A percentile compares a stretch with the other conserved stretches of the same genome.
These are phyloP conservation scores for Tetramorium alpestre DNA, from an alignment of 1,140 invertebrate genomes.

Conservation along the genomic window DNA sequence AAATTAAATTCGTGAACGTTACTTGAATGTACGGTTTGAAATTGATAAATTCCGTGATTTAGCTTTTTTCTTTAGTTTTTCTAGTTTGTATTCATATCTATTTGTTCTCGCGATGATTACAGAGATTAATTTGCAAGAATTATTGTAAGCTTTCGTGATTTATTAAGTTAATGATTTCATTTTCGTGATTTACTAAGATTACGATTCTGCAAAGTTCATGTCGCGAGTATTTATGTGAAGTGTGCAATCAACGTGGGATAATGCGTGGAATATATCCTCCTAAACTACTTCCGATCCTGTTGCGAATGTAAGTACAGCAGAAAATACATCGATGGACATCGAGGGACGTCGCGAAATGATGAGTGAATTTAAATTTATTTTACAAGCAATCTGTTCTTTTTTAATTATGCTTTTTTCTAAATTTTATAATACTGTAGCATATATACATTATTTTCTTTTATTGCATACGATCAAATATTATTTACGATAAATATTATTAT, in stretches of 20 bases:
- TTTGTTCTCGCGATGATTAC: background rate
- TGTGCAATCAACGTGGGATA: background rate
- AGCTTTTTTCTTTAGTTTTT: background rate
- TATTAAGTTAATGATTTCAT: background rate
- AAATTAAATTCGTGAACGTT: background rate
- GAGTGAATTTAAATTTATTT: background rate
- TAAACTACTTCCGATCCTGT: background rate
- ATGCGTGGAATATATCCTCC: background rate
- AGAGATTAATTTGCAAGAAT: background rate
- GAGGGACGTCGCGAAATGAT: background rate
- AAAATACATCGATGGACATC: background rate
- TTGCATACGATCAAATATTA: background rate
- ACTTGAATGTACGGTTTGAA: background rate
- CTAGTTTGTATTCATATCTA: background rate
- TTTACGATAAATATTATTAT: background rate
- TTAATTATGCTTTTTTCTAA: background rate
- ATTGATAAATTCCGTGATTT: background rate
- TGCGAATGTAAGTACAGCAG: background rate
- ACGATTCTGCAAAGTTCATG: background rate
- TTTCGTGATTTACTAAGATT: background rate
- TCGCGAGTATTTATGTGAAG: background rate
- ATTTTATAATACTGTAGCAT: background rate
- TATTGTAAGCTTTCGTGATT: background rate
- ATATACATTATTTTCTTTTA: background rate
- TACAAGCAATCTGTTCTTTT: background rate